Base-by-base conservation (phyloP, 2,797 vertebrate genomes). In the Choloepus didactylus region DNA sequence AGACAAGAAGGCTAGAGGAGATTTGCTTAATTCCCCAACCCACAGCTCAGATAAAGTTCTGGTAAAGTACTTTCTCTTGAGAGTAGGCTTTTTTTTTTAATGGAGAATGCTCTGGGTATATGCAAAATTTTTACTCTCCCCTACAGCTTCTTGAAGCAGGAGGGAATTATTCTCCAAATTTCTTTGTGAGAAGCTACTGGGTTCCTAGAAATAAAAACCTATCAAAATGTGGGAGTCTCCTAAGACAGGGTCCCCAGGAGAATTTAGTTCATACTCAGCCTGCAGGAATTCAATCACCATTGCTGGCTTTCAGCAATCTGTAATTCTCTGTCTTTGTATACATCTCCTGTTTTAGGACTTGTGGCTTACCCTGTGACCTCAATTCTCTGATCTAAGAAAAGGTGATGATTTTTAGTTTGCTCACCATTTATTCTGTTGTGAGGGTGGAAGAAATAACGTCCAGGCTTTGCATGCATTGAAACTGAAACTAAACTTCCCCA, bases 221-320 rank as follows among this genome's bases (percentile, higher is more conserved):
- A 5, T 19, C 10, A 59, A 56, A 35, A 5, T 79, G 4, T n/a
- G 27, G 23, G 35, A 54, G 3, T 6, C 59, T 27, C 18, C 0
- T 75, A 76, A 72, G 3, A 35, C 11, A 14, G 9, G 38, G 19
- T 1, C 15, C 35, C 19, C 10, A n/a, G 25, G 41, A 25, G 16
- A 6, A 2, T 0, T 2, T 38, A 12, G 9, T 14, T 18, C 31
- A 44, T 7, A 15, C 1, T 35, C 4, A 38, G 15, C 9, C 35
- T 85, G 56, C 10, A 66, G 18, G 1, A 56, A 23, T 29, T 59
- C 5, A 10, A 4, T 4, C 69, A 23, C 29, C 6, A 66, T 38
- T 7, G 5, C 15, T 21, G 15, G 1, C 1, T 2, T 7, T 56
- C 38, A 73, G 12, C 6, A 38, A 66, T 72, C 35, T 21, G 5